These are phyloP conservation scores for Electrophaes corylata DNA, from an alignment of 2,888 invertebrate genomes.

Conservation along the genomic window DNA sequence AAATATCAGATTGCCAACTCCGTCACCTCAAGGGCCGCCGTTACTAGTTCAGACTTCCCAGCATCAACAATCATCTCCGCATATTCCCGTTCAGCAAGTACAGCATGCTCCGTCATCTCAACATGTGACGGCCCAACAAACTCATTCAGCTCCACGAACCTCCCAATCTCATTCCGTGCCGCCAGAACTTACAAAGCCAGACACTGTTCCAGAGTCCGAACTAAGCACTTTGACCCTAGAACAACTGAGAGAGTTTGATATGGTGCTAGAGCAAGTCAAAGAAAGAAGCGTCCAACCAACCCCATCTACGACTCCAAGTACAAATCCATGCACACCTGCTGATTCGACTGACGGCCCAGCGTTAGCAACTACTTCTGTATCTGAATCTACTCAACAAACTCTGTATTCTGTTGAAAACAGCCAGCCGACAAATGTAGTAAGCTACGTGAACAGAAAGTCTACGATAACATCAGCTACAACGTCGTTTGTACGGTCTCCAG, in stretches of 20 bases:
- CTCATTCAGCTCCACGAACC: slow-evolving; percentile 26
- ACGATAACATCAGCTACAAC: slow-evolving; percentile 65
- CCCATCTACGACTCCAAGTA: slow-evolving; percentile 48
- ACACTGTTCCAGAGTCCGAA: slow-evolving; percentile 74
- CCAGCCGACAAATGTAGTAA: slow-evolving; percentile 67
- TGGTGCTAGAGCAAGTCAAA: slow-evolving; percentile 92
- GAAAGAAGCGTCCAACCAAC: slow-evolving; percentile 87
- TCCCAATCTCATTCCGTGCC: slow-evolving; percentile 15
- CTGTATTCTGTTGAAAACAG: slow-evolving; percentile 71
- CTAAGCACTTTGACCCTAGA: slow-evolving; percentile 91
- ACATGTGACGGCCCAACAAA: slow-evolving; percentile 18
- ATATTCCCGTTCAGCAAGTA: slow-evolving; percentile 30
- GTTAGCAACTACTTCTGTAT: slow-evolving; percentile 49
- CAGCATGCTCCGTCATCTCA: slow-evolving; percentile 28
- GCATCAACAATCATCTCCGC: slow-evolving; percentile 21
- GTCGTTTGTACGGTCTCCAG: slow-evolving; percentile 69
- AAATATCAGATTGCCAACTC: slow-evolving; percentile 69
- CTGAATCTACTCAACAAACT: slow-evolving; percentile 66
- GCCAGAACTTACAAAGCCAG: slow-evolving; percentile 14
- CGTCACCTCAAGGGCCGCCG: slow-evolving; percentile 50
- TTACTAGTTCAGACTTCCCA: slow-evolving; percentile 22
- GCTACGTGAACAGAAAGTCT: slow-evolving; percentile 72
- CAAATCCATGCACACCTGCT: slow-evolving; percentile 54
- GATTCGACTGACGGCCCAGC: slow-evolving; percentile 60
- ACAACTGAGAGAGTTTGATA: slow-evolving; percentile 91